These are phyloP conservation scores for Apamea crenata DNA, from an alignment of 2,888 invertebrate genomes.

Conservation along the genomic window DNA sequence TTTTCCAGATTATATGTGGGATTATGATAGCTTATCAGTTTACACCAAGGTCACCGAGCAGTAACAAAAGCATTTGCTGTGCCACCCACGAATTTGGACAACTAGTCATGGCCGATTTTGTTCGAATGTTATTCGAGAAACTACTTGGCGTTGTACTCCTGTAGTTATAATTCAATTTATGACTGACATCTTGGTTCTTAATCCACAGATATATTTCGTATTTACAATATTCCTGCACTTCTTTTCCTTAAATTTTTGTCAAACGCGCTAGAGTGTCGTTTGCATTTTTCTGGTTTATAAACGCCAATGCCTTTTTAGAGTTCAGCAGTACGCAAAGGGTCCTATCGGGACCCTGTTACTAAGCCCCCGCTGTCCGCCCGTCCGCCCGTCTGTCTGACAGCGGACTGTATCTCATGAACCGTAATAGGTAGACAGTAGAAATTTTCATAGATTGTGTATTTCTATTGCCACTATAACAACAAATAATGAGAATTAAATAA, in stretches of 20 bases:
- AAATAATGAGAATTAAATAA: too few relatives aligned
- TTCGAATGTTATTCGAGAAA: background rate
- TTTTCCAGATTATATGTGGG: constrained; percentile 1
- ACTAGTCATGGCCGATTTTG: background rate
- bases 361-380: too few relatives aligned
- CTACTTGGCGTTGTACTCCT: background rate
- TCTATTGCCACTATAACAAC: too few relatives aligned
- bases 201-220: background rate
- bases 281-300: background rate
- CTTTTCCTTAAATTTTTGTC: background rate
- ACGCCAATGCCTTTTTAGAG: too few relatives aligned
- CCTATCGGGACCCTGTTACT: too few relatives aligned
- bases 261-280: background rate
- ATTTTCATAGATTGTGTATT: too few relatives aligned
- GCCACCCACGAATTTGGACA: constrained; percentile 15
- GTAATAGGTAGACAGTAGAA: too few relatives aligned
- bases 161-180: background rate
- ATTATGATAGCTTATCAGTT: constrained; percentile 28
- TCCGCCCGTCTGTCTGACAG: too few relatives aligned
- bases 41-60: constrained; percentile 22
- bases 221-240: background rate
- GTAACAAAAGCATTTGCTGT: constrained; percentile 5
- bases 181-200: background rate
- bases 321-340: too few relatives aligned
- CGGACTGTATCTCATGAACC: too few relatives aligned